phyloP scores from a whole-genome alignment of 1,140 invertebrate genomes.

The Brachionus manjavacas region DNA sequence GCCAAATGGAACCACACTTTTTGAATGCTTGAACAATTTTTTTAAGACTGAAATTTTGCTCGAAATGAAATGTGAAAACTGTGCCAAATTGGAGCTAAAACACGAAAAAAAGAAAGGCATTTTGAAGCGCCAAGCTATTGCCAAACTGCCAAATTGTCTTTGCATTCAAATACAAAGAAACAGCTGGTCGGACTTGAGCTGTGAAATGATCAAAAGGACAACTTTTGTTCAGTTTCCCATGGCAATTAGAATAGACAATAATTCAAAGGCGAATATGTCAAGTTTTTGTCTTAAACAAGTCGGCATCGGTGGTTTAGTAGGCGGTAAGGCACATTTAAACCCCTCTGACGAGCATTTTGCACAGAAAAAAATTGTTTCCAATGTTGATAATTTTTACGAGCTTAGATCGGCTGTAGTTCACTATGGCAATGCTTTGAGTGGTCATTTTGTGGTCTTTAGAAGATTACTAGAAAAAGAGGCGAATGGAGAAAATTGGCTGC shows the following conservation, averaged over 20 bases:
- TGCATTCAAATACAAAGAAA: constrained; percentile 37
- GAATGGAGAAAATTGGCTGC: not conserved
- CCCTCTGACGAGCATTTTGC: not conserved
- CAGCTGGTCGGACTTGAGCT: constrained; percentile 33
- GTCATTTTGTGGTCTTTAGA: constrained; percentile 23
- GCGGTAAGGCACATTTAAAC: not conserved
- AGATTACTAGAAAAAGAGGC: not conserved
- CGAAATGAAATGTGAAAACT: constrained; percentile 42
- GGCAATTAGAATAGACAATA: constrained; percentile 26
- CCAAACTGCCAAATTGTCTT: constrained; percentile 34
- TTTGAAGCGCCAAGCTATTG: constrained; percentile 24
- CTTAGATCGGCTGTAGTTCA: constrained; percentile 30
- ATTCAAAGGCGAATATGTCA: not conserved
- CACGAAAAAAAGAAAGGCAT: not conserved
- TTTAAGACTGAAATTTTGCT: constrained; percentile 13
- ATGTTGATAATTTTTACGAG: constrained; percentile 37
- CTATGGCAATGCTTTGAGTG: constrained; percentile 16
- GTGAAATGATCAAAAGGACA: constrained; percentile 34
- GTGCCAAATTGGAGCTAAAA: not conserved
- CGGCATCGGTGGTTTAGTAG: constrained; percentile 22
- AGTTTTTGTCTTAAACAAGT: constrained; percentile 24
- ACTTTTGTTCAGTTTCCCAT: constrained; percentile 41
- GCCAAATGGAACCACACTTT: not conserved
- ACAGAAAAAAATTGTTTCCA: not conserved
- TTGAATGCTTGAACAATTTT: constrained; percentile 33